These are phyloP conservation scores for Drosophila malerkotliana DNA, from an alignment of 1,140 invertebrate species.

Conservation along the genomic window DNA sequence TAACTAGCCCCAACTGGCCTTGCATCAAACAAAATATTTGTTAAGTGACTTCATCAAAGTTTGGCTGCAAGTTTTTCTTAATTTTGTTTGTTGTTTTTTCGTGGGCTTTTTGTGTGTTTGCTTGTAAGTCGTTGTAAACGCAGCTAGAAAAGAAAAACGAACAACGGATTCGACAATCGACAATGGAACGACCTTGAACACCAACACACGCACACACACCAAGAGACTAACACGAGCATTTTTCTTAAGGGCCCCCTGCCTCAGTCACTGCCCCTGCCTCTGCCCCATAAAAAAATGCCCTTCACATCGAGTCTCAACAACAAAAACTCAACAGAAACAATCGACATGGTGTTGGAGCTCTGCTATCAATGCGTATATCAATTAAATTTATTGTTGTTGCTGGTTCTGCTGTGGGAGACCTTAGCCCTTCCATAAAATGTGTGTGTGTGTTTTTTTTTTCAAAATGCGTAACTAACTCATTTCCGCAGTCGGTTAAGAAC, in stretches of 20 bases:
- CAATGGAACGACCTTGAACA: slow-evolving; percentile 47
- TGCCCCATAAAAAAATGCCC: slow-evolving; percentile 38
- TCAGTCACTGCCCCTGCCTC: background rate
- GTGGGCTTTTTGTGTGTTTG: slow-evolving; percentile 8
- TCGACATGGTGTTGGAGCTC: slow-evolving; percentile 26
- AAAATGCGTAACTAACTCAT: slow-evolving; percentile 29
- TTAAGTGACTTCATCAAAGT: slow-evolving; percentile 46
- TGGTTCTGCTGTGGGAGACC: slow-evolving; percentile 44
- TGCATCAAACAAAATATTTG: slow-evolving; percentile 40
- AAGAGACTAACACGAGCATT: slow-evolving; percentile 4
- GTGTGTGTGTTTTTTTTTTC: slow-evolving; percentile 18
- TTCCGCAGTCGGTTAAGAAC: slow-evolving; percentile 57
- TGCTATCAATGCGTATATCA: slow-evolving; percentile 74
- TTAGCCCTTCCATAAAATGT: slow-evolving; percentile 67
- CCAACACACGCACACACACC: slow-evolving; percentile 2
- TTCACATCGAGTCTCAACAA: slow-evolving; percentile 32
- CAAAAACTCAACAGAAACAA: slow-evolving; percentile 46
- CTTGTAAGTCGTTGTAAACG: slow-evolving; percentile 23
- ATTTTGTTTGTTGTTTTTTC: slow-evolving; percentile 19
- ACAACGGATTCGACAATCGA: slow-evolving; percentile 28
- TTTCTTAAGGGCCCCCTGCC: slow-evolving; percentile 34
- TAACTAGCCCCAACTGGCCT: slow-evolving; percentile 24
- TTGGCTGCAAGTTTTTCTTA: slow-evolving; percentile 45
- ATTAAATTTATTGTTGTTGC: slow-evolving; percentile 54
- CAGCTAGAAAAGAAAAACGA: slow-evolving; percentile 30